Base-by-base conservation (phyloP, 1,140 invertebrate genomes). In the Polypedilum pembai region DNA sequence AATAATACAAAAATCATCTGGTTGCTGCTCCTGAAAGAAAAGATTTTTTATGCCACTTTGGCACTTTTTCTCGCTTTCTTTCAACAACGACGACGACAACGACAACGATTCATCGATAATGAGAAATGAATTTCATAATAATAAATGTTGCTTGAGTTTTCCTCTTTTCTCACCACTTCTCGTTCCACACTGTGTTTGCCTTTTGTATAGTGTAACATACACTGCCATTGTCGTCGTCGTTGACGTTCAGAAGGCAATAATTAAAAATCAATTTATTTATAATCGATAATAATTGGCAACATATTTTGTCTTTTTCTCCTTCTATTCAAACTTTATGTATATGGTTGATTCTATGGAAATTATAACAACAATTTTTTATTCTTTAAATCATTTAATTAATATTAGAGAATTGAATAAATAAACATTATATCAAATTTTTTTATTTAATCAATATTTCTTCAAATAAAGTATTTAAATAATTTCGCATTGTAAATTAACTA, bases 1-100 rank as follows among this genome's bases (percentile, higher is more conserved):
- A 80, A 80, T n/a, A 80, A 81, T 15, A 81, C 1, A 33, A 80
- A 79, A 81, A 76, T 80, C 80, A 78, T 78, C 78, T 79, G 79
- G 7, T 45, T 74, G 75, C 76, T 74, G 63, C 24, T 74, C 18
- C 5, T 33, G 24, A 33, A 33, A 33, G 24, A 33, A 33, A 33
- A 33, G 24, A 5, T 33, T 33, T 74, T 40, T 21, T 45, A 41
- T 77, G 45, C 76, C 74, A 77, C 76, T 80, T 80, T 80, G 79
- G 79, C 79, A 77, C 78, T 79, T 80, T 80, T 78, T 80, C 79
- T 80, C 78, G 78, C 80, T n/a, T 77, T 76, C 17, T 8, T 63
- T 63, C 12, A 63, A 63, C 12, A 63, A 8, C 24, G 12, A 12
- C 21, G 15, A 33, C 8, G 15, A 24, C 69, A 21, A 12, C 21